Percentiles rank a stretch among this genome's conserved stretches.
These are phyloP conservation scores for Cyphomyrus discorhynchus DNA, from an alignment of 2,113 vertebrate genomes.

Conservation along the genomic window DNA sequence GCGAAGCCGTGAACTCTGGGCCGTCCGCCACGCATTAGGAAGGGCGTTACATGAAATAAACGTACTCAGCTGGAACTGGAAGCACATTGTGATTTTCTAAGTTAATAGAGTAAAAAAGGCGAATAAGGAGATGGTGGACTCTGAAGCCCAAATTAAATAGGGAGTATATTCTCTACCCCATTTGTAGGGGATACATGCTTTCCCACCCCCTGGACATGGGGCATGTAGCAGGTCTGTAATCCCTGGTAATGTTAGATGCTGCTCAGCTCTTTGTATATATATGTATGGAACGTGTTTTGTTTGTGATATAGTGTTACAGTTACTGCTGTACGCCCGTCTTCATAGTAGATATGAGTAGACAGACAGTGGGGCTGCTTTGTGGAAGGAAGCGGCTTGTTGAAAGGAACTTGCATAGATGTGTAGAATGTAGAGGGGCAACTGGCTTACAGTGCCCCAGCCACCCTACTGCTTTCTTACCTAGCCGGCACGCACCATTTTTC, in stretches of 20 bases:
- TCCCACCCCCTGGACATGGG: slow-evolving; percentile 30
- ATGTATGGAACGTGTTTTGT: not conserved
- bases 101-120: not conserved
- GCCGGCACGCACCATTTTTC: not conserved
- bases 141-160: slow-evolving; percentile 43
- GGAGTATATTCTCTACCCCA: slow-evolving; percentile 32
- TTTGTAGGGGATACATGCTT: slow-evolving; percentile 16
- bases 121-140: not conserved
- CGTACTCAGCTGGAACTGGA: not conserved
- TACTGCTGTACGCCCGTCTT: slow-evolving; percentile 21
- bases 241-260: slow-evolving; percentile 29
- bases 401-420: not conserved
- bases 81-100: not conserved
- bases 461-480: not conserved
- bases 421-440: not conserved
- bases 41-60: not conserved
- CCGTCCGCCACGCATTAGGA: not conserved
- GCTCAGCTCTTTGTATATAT: slow-evolving; percentile 23
- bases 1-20: not conserved
- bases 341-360: not conserved
- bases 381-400: not conserved
- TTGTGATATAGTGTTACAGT: not conserved
- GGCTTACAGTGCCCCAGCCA: not conserved
- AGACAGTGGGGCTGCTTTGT: not conserved
- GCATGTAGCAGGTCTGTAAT: slow-evolving; percentile 29